Percentiles rank a stretch among this genome's conserved stretches.
Conservation (phyloP, 2,888 invertebrate genomes). For the Plemyria rubiginata region DNA sequence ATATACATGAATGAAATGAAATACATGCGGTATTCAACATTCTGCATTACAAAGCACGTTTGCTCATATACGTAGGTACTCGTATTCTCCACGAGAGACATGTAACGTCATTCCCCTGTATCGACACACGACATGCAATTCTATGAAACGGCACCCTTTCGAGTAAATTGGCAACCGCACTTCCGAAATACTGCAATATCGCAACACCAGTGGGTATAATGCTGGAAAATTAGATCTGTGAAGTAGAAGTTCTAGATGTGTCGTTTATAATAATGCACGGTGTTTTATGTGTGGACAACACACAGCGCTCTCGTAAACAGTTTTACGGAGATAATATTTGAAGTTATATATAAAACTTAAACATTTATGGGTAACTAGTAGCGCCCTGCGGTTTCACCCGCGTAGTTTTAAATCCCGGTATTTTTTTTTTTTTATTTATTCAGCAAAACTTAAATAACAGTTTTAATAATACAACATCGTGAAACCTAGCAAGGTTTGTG, state of each 20-base stretch:
- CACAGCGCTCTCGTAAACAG: background rate
- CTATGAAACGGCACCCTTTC: slow-evolving; percentile 40
- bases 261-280: slow-evolving; percentile 6
- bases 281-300: slow-evolving; percentile 10
- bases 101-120: slow-evolving; percentile 29
- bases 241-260: slow-evolving; percentile 17
- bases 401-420: too few relatives aligned
- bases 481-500: too few relatives aligned
- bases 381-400: too few relatives aligned
- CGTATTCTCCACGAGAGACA: slow-evolving; percentile 21
- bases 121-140: slow-evolving; percentile 38
- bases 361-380: too few relatives aligned
- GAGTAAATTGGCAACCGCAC: slow-evolving; percentile 41
- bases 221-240: slow-evolving; percentile 27
- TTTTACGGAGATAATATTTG: background rate
- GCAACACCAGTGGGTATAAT: slow-evolving; percentile 26
- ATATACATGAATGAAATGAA: too few relatives aligned
- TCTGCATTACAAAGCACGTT: slow-evolving; percentile 26
- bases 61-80: slow-evolving; percentile 7
- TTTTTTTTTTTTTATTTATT: too few relatives aligned
- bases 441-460: too few relatives aligned
- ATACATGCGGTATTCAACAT: slow-evolving; percentile 17
- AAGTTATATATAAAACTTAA: background rate
- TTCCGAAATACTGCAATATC: slow-evolving; percentile 38
- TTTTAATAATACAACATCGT: too few relatives aligned